Percentiles rank a stretch among this genome's conserved stretches.
Conservation (phyloP, 2,797 vertebrate species). For the Rallus crepitans region DNA sequence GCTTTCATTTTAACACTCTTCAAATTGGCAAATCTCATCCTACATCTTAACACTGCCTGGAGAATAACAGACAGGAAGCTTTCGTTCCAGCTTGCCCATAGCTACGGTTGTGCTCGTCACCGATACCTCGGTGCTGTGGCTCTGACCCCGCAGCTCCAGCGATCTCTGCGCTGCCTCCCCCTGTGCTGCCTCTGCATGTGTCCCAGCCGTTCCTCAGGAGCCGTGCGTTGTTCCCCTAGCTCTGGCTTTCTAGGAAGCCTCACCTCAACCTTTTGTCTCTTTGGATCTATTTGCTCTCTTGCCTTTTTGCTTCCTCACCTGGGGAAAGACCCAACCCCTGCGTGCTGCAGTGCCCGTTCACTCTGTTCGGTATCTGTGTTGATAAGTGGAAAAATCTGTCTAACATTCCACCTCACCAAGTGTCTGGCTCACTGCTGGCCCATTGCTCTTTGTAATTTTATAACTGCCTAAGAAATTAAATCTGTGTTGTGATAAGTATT, state of each 20-base stretch:
- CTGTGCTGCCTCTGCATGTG: background rate
- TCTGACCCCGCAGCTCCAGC: background rate
- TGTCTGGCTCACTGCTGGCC: conserved; percentile 3
- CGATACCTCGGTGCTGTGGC: conserved; percentile 6
- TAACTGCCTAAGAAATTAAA: conserved; percentile 63
- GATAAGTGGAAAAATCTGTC: background rate
- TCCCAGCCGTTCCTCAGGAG: background rate
- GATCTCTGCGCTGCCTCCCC: background rate
- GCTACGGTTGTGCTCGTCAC: background rate
- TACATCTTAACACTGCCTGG: background rate
- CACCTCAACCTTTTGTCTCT: background rate
- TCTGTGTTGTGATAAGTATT: conserved; percentile 59
- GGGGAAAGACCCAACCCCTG: background rate
- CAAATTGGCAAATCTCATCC: background rate
- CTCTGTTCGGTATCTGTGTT: background rate
- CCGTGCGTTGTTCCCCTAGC: background rate
- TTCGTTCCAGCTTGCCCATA: background rate
- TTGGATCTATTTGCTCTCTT: conserved; percentile 23
- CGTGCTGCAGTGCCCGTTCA: background rate
- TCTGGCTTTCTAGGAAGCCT: background rate
- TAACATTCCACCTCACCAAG: conserved; percentile 7
- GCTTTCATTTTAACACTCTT: background rate
- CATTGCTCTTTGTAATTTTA: conserved; percentile 50
- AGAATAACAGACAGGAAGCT: background rate
- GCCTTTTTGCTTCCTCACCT: conserved; percentile 2